These are phyloP conservation scores for Pantherophis vulpinus DNA, from an alignment of 2,797 vertebrate species.

Conservation along the genomic window DNA sequence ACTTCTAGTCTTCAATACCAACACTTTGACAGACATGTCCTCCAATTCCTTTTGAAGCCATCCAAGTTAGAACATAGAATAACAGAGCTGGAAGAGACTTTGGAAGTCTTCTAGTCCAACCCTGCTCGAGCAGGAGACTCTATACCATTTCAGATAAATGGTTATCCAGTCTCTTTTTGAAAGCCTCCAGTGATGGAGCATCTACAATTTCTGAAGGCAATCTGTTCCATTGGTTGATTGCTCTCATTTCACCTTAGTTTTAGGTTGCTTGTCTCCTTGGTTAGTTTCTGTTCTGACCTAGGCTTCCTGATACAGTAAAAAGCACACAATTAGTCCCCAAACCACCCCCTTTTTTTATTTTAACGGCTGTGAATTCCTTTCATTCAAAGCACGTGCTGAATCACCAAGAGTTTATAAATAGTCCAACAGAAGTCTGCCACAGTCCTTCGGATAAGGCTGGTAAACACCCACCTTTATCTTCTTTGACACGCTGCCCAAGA, in stretches of 20 bases:
- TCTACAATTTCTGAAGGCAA: not conserved
- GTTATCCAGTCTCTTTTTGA: not conserved
- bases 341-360: too few relatives aligned
- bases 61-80: not conserved
- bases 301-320: too few relatives aligned
- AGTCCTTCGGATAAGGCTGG: too few relatives aligned
- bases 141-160: not conserved
- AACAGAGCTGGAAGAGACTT: not conserved
- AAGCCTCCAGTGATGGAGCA: not conserved
- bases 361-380: too few relatives aligned
- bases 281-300: not conserved
- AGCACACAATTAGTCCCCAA: too few relatives aligned
- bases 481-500: too few relatives aligned
- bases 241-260: not conserved
- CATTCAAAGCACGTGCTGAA: too few relatives aligned
- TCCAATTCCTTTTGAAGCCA: not conserved
- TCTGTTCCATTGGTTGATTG: not conserved
- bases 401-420: too few relatives aligned
- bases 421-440: too few relatives aligned
- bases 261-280: not conserved
- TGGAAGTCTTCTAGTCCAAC: not conserved
- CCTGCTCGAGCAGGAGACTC: not conserved
- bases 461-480: too few relatives aligned
- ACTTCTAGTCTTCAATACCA: not conserved
- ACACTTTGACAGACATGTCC: not conserved